Percentiles rank a stretch among this genome's conserved stretches.
Evolutionary conservation across 2,797 vertebrate genomes (phyloP).

Genomic region (Takifugu rubripes): DNA sequence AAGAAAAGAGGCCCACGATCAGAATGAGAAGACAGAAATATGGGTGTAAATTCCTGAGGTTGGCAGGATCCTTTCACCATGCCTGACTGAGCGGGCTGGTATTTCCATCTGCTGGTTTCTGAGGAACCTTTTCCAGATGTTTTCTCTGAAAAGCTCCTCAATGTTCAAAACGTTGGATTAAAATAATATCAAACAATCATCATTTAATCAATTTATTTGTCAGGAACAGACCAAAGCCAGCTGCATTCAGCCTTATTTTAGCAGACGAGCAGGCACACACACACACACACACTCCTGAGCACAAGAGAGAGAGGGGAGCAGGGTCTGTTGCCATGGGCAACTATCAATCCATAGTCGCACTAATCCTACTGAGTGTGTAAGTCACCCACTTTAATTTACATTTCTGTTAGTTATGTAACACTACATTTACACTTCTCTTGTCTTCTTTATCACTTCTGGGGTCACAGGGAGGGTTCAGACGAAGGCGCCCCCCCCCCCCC

Average conservation of each 20-base stretch:
- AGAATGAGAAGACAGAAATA: neutral
- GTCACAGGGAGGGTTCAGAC: no score
- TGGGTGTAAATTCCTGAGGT: neutral
- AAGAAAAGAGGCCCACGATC: neutral
- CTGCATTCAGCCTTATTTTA: no score
- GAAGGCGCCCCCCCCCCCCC: no score
- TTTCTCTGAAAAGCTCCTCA: neutral
- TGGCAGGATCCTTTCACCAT: constrained; percentile 13
- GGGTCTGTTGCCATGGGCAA: constrained; percentile 64
- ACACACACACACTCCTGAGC: neutral
- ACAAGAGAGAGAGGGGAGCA: constrained; percentile 15
- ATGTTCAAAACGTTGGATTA: neutral
- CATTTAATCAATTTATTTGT: no score
- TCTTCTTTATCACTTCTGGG: no score
- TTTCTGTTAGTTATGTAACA: constrained; percentile 20
- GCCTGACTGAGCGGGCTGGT: constrained; percentile 23
- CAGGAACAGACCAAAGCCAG: no score
- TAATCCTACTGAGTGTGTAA: constrained; percentile 61
- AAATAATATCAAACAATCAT: no score
- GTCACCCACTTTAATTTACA: constrained; percentile 57
- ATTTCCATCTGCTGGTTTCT: constrained; percentile 21
- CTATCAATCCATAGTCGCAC: constrained; percentile 61
- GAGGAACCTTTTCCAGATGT: constrained; percentile 9
- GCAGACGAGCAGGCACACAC: no score
- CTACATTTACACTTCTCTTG: neutral